These are phyloP conservation scores for Tragulus kanchil DNA, from an alignment of 2,113 vertebrate species.

Conservation along the genomic window DNA sequence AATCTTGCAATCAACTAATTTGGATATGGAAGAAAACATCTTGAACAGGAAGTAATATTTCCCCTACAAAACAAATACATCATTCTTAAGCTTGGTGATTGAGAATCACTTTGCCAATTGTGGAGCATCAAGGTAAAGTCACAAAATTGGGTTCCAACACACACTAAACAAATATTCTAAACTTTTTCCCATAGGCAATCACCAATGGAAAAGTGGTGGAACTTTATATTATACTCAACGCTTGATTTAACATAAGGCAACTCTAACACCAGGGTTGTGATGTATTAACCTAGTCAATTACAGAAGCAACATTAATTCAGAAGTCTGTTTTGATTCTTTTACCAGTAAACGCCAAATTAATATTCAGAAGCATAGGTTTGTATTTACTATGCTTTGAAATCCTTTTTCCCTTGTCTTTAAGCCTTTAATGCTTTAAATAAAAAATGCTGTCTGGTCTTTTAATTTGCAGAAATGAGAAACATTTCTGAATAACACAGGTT, in stretches of 20 bases:
- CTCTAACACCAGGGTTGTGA: neutral
- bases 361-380: neutral
- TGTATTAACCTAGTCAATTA: neutral
- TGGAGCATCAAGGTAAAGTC: neutral
- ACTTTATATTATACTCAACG: neutral
- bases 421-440: neutral
- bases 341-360: neutral
- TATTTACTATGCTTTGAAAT: neutral
- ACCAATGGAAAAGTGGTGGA: neutral
- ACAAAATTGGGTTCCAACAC: constrained; percentile 14
- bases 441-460: neutral
- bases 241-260: neutral
- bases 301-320: neutral
- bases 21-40: neutral
- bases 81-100: neutral
- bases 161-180: neutral
- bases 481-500: neutral
- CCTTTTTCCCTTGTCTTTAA: neutral
- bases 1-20: neutral
- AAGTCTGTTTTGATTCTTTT: neutral
- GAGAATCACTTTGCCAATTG: neutral
- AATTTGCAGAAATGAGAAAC: neutral
- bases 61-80: neutral
- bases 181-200: neutral
- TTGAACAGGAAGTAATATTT: neutral